Evolutionary conservation across 2,888 invertebrate genomes (phyloP).

Genomic region (Heliconius aoede): DNA sequence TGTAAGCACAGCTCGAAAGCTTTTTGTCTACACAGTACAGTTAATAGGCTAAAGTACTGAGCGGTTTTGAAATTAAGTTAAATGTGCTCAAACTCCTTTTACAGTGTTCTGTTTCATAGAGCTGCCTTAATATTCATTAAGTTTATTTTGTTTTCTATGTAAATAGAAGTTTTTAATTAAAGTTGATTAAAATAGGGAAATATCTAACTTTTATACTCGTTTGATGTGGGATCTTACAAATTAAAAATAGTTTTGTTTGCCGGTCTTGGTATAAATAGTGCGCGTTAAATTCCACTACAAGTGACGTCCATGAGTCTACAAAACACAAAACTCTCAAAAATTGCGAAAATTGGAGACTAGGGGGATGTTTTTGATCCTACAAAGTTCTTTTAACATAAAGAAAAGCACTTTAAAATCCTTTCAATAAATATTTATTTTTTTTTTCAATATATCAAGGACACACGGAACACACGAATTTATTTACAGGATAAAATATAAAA

Average conservation of each 20-base stretch:
- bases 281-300: not conserved
- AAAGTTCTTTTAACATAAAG: too few relatives aligned
- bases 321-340: not conserved
- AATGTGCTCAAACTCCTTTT: conserved; percentile 23
- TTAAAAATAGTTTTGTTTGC: not conserved
- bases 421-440: too few relatives aligned
- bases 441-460: too few relatives aligned
- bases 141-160: conserved; percentile 2
- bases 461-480: too few relatives aligned
- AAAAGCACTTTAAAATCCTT: too few relatives aligned
- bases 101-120: conserved; percentile 10
- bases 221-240: too few relatives aligned
- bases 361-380: not conserved
- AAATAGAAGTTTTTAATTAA: not conserved
- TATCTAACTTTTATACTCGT: not conserved
- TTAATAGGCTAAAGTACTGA: conserved; percentile 30
- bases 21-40: conserved; percentile 21
- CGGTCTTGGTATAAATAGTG: not conserved
- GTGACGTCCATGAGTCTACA: too few relatives aligned
- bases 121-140: not conserved
- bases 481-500: too few relatives aligned
- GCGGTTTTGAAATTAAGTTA: conserved; percentile 30
- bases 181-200: not conserved
- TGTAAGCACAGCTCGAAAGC: conserved; percentile 14
- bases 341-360: not conserved